Evolutionary conservation across 2,113 vertebrate genomes (phyloP).

Genomic region (Atlantisia rogersi): DNA sequence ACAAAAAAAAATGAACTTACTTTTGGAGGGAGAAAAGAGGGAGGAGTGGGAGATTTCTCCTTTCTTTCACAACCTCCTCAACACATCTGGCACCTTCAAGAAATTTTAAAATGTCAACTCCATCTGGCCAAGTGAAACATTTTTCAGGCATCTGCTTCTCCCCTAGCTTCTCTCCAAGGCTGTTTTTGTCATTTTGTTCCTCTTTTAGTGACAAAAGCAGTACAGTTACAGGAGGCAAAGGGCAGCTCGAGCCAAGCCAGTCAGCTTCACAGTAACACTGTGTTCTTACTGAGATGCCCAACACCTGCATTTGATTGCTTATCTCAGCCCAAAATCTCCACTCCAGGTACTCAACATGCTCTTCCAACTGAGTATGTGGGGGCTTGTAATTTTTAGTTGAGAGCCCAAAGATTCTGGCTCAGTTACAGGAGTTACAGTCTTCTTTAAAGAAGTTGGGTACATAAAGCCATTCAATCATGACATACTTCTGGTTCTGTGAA

Average conservation of each 20-base stretch:
- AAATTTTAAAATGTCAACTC: not conserved
- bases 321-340: not conserved
- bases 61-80: slow-evolving; percentile 20
- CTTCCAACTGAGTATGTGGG: not conserved
- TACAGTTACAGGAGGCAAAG: not conserved
- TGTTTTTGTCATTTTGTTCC: not conserved
- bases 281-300: not conserved
- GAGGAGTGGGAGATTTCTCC: not conserved
- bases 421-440: not conserved
- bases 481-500: not conserved
- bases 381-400: not conserved
- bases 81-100: not conserved
- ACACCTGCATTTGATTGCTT: not conserved
- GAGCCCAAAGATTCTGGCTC: not conserved
- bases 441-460: not conserved
- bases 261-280: not conserved
- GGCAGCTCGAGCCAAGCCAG: not conserved
- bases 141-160: not conserved
- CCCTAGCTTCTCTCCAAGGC: not conserved
- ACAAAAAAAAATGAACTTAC: not conserved
- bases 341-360: not conserved
- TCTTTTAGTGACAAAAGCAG: not conserved
- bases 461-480: not conserved
- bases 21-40: not conserved
- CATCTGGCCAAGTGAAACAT: not conserved